These are phyloP conservation scores for Griposia aprilina DNA, from an alignment of 2,888 invertebrate genomes.

Conservation along the genomic window DNA sequence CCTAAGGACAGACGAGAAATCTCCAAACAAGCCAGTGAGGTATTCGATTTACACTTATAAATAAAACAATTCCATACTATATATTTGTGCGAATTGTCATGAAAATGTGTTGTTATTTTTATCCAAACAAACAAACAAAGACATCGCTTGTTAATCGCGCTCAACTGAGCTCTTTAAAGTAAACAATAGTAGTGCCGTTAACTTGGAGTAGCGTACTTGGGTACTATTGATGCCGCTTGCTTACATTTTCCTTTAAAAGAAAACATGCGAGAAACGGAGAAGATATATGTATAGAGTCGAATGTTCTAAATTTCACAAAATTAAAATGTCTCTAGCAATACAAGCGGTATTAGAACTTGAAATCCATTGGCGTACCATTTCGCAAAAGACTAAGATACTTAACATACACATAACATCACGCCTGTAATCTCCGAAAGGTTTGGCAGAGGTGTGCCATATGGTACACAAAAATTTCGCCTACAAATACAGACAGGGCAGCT, in stretches of 20 bases:
- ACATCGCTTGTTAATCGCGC: constrained; percentile 1
- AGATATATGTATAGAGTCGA: neutral
- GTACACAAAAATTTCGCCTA: neutral
- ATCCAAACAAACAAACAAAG: neutral
- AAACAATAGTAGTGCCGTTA: constrained; percentile 4
- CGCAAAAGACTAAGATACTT: neutral
- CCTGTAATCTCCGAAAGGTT: neutral
- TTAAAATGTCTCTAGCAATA: neutral
- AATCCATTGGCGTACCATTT: neutral
- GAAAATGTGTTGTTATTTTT: neutral
- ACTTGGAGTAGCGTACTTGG: constrained; percentile 15
- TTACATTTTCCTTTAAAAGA: constrained; percentile 25
- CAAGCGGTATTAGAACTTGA: neutral
- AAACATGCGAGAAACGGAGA: neutral
- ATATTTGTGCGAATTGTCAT: neutral
- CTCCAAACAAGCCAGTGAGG: neutral
- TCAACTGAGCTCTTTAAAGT: constrained; percentile 1
- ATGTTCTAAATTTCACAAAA: neutral
- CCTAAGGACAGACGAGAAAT: neutral
- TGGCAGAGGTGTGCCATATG: neutral
- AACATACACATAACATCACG: neutral
- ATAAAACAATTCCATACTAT: neutral
- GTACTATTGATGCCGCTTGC: neutral
- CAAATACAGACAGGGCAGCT: neutral
- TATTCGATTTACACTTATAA: neutral